Evolutionary conservation across 1,140 invertebrate species (phyloP), one percentile per base, ranked within the genome.

Genomic region (Drosophila oshimai): DNA sequence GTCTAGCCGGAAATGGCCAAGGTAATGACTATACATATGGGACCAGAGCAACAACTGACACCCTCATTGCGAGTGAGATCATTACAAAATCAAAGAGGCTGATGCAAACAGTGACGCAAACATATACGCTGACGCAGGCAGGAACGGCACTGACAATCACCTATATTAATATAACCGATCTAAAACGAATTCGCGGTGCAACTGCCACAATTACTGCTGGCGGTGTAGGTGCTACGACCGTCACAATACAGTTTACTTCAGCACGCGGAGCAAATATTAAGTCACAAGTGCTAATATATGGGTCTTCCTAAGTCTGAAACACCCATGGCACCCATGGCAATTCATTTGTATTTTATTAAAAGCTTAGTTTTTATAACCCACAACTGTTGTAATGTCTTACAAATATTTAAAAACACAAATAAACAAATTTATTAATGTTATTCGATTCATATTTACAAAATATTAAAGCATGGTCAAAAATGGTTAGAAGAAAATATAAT

Each of bases 171-270:
- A 92, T 92, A 1, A 90, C 92, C 1, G 93, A 93, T 31, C 91
- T 92, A 12, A 92, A 92, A 22, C 91, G 39, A 0, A 92, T 91
- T 9, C 92, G 91, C 22, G 92, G 92, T 1, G 94, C 93, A 0
- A 92, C 91, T 2, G 91, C 91, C 0, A 76, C 44, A n/a, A 58
- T 92, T 1, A 4, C 90, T 0, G 22, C 33, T 2, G 93, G 93
- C 22, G 93, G 93, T 18, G 89, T 92, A 2, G 89, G 88, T 2
- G 26, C 39, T n/a, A 81, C 47, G 4, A 91, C 92, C n/a, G 89
- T 92, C 2, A 92, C 91, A 0, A 12, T 93, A 0, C 86, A 71
- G 34, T 93, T 93, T 55, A 93, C 92, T 44, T 93, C 92, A n/a
- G 89, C 92, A 20, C 86, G 91, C 6, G 44, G 55, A 10, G 17